Evolutionary conservation across 2,797 vertebrate genomes (phyloP).

Genomic region (Xiphorhynchus erythropygius): DNA sequence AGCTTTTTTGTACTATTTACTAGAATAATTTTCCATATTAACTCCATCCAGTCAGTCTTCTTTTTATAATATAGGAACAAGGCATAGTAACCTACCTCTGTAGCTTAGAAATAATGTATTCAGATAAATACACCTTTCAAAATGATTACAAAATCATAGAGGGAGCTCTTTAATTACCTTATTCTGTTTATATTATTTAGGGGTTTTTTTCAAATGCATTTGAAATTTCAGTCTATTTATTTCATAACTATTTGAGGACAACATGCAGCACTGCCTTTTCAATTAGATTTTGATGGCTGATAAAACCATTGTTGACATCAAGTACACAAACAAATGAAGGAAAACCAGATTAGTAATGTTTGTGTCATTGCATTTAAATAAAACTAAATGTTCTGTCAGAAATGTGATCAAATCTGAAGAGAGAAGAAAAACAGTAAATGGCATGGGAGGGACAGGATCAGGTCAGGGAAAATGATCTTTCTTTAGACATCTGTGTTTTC

Average conservation of each 20-base stretch:
- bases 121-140: slow-evolving; percentile 42
- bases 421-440: neutral
- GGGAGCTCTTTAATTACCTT: slow-evolving; percentile 71
- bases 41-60: neutral
- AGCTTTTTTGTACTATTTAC: slow-evolving; percentile 41
- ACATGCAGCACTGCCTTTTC: slow-evolving; percentile 66
- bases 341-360: slow-evolving; percentile 69
- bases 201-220: slow-evolving; percentile 56
- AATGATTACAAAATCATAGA: neutral
- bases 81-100: slow-evolving; percentile 18
- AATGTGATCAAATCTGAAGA: slow-evolving; percentile 42
- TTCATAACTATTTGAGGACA: slow-evolving; percentile 72
- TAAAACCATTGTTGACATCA: slow-evolving; percentile 74
- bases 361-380: slow-evolving; percentile 67
- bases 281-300: slow-evolving; percentile 76
- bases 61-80: slow-evolving; percentile 19
- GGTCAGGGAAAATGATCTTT: neutral
- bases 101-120: slow-evolving; percentile 28
- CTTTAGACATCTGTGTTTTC: slow-evolving; percentile 41
- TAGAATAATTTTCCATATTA: slow-evolving; percentile 43
- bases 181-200: slow-evolving; percentile 67
- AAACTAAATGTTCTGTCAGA: slow-evolving; percentile 60
- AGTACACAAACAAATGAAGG: slow-evolving; percentile 52
- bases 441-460: neutral
- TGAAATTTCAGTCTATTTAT: slow-evolving; percentile 74